These are phyloP conservation scores for Ischnura elegans DNA, from an alignment of 2,888 invertebrate species.

Conservation along the genomic window DNA sequence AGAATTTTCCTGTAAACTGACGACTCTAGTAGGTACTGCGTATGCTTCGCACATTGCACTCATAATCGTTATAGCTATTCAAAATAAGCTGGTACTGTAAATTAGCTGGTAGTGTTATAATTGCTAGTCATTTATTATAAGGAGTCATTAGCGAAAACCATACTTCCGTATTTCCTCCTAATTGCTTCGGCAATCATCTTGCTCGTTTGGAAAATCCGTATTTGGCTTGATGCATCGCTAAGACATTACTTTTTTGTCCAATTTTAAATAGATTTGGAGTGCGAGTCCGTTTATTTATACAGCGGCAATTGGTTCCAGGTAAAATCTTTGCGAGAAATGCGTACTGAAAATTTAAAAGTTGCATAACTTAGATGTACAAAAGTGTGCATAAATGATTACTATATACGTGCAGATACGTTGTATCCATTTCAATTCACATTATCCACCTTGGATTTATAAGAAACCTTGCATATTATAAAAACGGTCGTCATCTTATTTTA, in stretches of 20 bases:
- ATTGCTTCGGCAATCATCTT: neutral
- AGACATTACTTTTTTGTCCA: neutral
- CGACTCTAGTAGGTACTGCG: neutral
- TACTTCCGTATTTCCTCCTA: neutral
- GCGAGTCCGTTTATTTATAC: no score
- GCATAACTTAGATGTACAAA: no score
- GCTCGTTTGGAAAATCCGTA: neutral
- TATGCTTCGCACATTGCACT: neutral
- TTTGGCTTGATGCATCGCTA: neutral
- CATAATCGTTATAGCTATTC: neutral
- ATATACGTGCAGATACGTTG: no score
- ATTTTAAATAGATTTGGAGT: no score
- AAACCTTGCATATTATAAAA: no score
- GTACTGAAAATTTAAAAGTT: no score
- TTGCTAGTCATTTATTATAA: neutral
- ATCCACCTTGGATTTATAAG: no score
- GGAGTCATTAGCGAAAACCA: neutral
- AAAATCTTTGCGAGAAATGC: no score
- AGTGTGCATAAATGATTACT: no score
- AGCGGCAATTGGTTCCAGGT: no score
- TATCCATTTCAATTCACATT: no score
- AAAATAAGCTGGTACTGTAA: neutral
- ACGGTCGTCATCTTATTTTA: no score
- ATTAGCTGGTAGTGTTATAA: neutral
- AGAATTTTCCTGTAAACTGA: neutral